Evolutionary conservation across 1,140 invertebrate genomes (phyloP).

Genomic region (Maconellicoccus hirsutus): DNA sequence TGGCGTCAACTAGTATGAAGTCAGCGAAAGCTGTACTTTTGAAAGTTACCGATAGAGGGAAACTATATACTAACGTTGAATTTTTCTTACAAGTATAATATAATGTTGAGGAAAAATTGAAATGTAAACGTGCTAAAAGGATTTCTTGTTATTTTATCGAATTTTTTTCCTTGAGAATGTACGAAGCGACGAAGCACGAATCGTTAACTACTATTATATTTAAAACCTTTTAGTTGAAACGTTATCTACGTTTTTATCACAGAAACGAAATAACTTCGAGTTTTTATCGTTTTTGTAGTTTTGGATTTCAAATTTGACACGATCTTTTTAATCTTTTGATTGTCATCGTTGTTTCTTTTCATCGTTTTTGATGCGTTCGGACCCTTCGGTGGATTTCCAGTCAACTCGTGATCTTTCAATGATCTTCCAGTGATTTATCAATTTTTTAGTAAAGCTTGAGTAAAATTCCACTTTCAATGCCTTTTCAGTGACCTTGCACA

Average conservation of each 20-base stretch:
- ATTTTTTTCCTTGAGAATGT: not conserved
- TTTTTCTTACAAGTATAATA: not conserved
- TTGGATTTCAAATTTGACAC: not conserved
- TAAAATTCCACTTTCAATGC: too few species aligned
- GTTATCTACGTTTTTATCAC: not conserved
- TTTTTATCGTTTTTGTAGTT: not conserved
- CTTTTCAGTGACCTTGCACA: too few species aligned
- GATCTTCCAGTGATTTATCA: too few species aligned
- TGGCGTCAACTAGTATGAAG: not conserved
- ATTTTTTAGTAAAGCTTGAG: too few species aligned
- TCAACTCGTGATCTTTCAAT: too few species aligned
- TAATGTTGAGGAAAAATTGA: not conserved
- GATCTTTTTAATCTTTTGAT: too few species aligned
- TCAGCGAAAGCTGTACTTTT: too few species aligned
- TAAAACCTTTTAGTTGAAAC: not conserved
- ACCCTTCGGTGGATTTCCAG: too few species aligned
- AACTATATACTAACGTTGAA: not conserved
- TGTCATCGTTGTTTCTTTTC: too few species aligned
- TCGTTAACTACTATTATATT: not conserved
- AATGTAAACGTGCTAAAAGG: not conserved
- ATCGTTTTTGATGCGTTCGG: too few species aligned
- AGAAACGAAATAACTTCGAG: not conserved
- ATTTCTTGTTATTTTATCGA: constrained; percentile 1
- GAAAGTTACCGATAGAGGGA: not conserved
- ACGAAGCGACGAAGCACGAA: not conserved